These are phyloP conservation scores for Syritta pipiens DNA, from an alignment of 2,888 invertebrate species.

Conservation along the genomic window DNA sequence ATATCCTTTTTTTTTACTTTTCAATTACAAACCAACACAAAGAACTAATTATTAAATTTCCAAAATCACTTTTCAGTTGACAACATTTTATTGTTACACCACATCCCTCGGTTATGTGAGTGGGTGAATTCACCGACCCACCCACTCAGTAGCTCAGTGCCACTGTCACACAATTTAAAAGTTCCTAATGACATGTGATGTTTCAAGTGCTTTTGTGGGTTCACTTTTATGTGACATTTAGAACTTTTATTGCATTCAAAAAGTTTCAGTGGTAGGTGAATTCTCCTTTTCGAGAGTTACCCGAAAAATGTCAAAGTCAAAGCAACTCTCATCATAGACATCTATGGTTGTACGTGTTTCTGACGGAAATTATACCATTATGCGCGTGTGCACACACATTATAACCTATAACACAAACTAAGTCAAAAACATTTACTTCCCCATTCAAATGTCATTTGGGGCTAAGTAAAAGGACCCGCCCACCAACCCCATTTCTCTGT, in stretches of 20 bases:
- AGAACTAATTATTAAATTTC: neutral
- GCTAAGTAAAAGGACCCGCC: conserved; percentile 13
- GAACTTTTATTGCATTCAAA: conserved; percentile 43
- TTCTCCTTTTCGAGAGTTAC: neutral
- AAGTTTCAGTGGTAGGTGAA: conserved; percentile 10
- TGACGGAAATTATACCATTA: conserved; percentile 5
- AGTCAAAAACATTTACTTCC: conserved; percentile 43
- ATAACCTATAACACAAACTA: conserved; percentile 17
- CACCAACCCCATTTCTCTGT: neutral
- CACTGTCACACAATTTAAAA: too few species aligned
- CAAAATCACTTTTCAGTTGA: neutral
- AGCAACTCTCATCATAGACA: neutral
- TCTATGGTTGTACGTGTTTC: neutral
- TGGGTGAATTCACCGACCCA: too few species aligned
- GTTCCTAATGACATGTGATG: conserved; percentile 9
- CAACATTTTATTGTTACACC: neutral
- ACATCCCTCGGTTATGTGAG: too few species aligned
- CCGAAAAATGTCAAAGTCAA: conserved; percentile 9
- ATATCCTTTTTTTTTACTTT: neutral
- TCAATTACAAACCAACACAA: neutral
- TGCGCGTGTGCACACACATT: conserved; percentile 17
- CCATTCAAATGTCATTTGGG: conserved; percentile 41
- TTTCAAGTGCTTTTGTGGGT: conserved; percentile 36
- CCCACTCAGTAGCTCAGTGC: too few species aligned
- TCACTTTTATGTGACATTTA: conserved; percentile 41